Conservation (phyloP, 2,888 invertebrate species). For the Drosophila diplacantha region DNA sequence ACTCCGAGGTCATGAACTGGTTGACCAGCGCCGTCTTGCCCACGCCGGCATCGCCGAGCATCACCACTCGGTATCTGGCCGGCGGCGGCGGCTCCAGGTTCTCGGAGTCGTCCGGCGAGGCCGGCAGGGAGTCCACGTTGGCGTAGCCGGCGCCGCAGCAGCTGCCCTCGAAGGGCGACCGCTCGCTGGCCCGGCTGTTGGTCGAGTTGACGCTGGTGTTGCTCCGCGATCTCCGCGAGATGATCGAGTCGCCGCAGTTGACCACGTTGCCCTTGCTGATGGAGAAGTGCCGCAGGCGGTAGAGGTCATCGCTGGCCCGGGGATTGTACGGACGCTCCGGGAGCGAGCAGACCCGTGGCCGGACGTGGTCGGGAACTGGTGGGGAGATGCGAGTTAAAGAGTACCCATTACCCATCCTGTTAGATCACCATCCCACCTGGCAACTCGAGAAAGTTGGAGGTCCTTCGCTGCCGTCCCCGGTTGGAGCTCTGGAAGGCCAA, state of each 20-base stretch:
- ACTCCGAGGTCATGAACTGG: conserved; percentile 96
- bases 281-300: conserved; percentile 89
- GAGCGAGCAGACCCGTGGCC: conserved; percentile 89
- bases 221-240: conserved; percentile 89
- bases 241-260: conserved; percentile 93
- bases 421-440: conserved; percentile 81
- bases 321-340: conserved; percentile 93
- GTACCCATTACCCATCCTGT: background rate
- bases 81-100: conserved; percentile 80
- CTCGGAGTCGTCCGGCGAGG: conserved; percentile 85
- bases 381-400: background rate
- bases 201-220: conserved; percentile 93
- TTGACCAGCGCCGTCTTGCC: conserved; percentile 94
- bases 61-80: conserved; percentile 85
- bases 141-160: conserved; percentile 90
- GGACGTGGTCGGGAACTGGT: conserved; percentile 89
- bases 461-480: conserved; percentile 87
- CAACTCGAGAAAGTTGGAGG: conserved; percentile 91
- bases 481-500: conserved; percentile 88
- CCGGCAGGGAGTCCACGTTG: conserved; percentile 86
- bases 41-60: conserved; percentile 90
- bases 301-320: conserved; percentile 88
- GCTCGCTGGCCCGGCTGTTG: conserved; percentile 89
- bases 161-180: conserved; percentile 91
- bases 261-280: conserved; percentile 93